Conservation (phyloP, 2,888 invertebrate species). For the Chalcosyrphus nemorum region DNA sequence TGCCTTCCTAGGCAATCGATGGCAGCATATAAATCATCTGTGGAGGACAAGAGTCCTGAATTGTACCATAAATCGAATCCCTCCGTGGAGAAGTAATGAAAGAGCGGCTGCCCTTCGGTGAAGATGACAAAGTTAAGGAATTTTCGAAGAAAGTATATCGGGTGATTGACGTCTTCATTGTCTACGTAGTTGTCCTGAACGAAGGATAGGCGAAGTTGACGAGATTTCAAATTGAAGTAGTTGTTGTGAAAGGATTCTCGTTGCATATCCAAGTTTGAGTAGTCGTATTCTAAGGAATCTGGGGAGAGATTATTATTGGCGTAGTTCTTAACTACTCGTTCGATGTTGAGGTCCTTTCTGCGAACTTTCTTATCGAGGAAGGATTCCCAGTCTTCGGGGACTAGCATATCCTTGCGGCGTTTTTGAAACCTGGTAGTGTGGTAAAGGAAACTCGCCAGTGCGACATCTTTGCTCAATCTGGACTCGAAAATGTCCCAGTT, state of each 20-base stretch:
- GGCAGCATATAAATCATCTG: constrained; percentile 79
- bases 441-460: constrained; percentile 77
- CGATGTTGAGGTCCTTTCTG: constrained; percentile 78
- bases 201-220: constrained; percentile 74
- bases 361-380: constrained; percentile 75
- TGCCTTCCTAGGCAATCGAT: constrained; percentile 78
- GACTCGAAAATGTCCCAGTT: constrained; percentile 76
- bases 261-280: constrained; percentile 42
- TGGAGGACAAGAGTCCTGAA: constrained; percentile 76
- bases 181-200: constrained; percentile 75
- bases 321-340: constrained; percentile 76
- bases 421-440: constrained; percentile 79
- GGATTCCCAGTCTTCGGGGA: constrained; percentile 76
- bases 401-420: constrained; percentile 75
- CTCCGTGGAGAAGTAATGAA: constrained; percentile 79
- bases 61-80: constrained; percentile 77
- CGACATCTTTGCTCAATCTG: constrained; percentile 76
- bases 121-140: constrained; percentile 78
- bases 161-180: constrained; percentile 77
- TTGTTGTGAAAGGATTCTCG: constrained; percentile 36
- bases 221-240: constrained; percentile 48
- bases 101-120: constrained; percentile 76
- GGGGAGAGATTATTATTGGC: constrained; percentile 76
- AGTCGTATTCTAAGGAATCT: constrained; percentile 69
- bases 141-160: constrained; percentile 77